Evolutionary conservation across 2,888 invertebrate genomes (phyloP), one percentile per base, ranked within the genome.

Genomic region (Orchesellides sinensis): DNA sequence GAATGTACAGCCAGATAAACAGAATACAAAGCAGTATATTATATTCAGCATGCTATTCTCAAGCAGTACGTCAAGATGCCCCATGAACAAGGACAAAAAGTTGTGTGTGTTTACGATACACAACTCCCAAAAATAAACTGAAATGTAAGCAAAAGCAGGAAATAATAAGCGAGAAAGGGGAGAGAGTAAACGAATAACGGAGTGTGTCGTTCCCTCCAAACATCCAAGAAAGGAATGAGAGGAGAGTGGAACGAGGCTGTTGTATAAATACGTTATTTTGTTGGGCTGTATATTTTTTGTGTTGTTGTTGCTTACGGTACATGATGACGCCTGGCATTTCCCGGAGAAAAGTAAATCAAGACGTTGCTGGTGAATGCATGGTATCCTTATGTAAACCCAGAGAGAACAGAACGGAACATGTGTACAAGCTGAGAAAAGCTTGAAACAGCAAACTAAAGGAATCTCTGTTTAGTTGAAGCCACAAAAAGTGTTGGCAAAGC

Each of bases 151-250:
- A 65, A 17, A 8, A 27, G 56, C 27, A 27, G 10, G 56, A 3
- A 25, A 27, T 23, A n/a, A 27, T 1, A 40, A 35, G 19, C 19
- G 25, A 59, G 56, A 66, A 45, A 35, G 27, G 63, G 61, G 63
- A 32, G 40, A 10, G 10, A 40, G n/a, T 10, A 40, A 77, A 63
- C 32, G 29, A 29, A 40, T 63, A n/a, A n/a, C 45, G 29, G 40
- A 25, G 63, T 56, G 70, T 35, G 35, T 78, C 61, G 45, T 56
- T 59, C 66, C 52, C 66, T 47, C 59, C n/a, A 45, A 63, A 40
- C 65, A 80, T 65, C 72, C 80, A 56, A 66, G 52, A 56, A 66
- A 59, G 80, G 80, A 80, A 72, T 80, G 80, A 66, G 49, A 54
- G 25, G 65, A n/a, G 35, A 32, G 40, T 49, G 45, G 70, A 35